Evolutionary conservation across 2,113 vertebrate genomes (phyloP).

Genomic region (Megaceryle maxima): DNA sequence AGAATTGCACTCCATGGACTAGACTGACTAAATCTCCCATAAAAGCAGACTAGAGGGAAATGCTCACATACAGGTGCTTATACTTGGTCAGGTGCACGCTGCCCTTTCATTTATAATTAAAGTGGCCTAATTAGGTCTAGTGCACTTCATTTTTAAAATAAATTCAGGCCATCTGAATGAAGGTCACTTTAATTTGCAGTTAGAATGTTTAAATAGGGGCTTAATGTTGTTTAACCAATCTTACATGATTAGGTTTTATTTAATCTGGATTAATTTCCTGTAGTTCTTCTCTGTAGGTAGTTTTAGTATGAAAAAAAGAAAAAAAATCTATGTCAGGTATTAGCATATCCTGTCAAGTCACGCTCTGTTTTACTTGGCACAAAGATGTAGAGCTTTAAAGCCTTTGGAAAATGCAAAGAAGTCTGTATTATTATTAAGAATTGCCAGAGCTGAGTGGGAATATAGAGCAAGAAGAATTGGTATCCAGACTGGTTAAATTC

Average conservation of each 20-base stretch:
- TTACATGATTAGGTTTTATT: constrained; percentile 15
- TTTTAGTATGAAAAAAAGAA: not conserved
- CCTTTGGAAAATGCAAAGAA: not conserved
- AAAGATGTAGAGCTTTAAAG: not conserved
- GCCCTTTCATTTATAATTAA: not conserved
- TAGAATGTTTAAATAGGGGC: not conserved
- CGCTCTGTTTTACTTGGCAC: not conserved
- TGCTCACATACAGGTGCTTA: not conserved
- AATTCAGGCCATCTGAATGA: not conserved
- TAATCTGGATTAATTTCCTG: constrained; percentile 19
- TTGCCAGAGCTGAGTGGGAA: not conserved
- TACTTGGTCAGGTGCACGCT: not conserved
- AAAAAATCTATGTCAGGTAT: not conserved
- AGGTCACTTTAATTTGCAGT: constrained; percentile 4
- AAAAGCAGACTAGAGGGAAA: not conserved
- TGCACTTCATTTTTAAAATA: constrained; percentile 1
- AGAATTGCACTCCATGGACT: not conserved
- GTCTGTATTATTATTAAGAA: not conserved
- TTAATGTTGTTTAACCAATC: constrained; percentile 18
- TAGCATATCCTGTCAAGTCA: not conserved
- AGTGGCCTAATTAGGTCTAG: constrained; percentile 9
- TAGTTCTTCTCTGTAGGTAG: not conserved
- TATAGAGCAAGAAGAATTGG: not conserved
- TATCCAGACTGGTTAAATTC: not conserved
- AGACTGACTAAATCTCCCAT: not conserved